Conservation (phyloP, 2,888 invertebrate genomes). For the Ctenicera cuprea region DNA sequence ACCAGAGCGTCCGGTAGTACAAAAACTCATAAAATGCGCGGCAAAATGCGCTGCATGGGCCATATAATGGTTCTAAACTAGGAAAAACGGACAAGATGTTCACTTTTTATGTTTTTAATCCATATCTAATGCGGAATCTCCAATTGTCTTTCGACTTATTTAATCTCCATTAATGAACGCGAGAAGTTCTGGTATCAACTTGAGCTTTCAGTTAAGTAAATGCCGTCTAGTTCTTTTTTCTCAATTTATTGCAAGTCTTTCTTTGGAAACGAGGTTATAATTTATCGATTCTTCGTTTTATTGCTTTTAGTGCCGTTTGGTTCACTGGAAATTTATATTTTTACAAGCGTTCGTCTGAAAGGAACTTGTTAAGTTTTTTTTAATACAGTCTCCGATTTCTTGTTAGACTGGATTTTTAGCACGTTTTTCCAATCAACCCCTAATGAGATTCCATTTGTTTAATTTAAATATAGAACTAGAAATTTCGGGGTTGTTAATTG, state of each 20-base stretch:
- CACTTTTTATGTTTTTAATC: conserved; percentile 32
- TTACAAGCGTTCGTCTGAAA: conserved; percentile 13
- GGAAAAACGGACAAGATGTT: conserved; percentile 32
- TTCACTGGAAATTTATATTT: conserved; percentile 25
- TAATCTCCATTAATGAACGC: conserved; percentile 28
- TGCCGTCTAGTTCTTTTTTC: conserved; percentile 30
- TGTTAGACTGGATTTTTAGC: conserved; percentile 1
- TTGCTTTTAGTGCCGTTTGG: conserved; percentile 23
- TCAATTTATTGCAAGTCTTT: conserved; percentile 22
- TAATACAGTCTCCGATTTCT: neutral
- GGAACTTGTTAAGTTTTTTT: conserved; percentile 27
- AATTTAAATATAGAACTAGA: neutral
- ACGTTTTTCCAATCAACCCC: neutral
- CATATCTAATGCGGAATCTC: conserved; percentile 27
- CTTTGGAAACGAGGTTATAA: conserved; percentile 20
- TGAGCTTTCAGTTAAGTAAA: conserved; percentile 24
- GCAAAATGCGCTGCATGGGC: conserved; percentile 32
- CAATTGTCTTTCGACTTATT: conserved; percentile 28
- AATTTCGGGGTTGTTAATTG: conserved; percentile 5
- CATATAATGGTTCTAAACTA: conserved; percentile 37
- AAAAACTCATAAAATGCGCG: conserved; percentile 38
- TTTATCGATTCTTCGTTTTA: conserved; percentile 23
- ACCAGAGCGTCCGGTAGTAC: conserved; percentile 36
- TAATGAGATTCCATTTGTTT: conserved; percentile 23
- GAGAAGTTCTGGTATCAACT: conserved; percentile 17